Conservation (phyloP, 2,888 invertebrate species). For the Dicycla oo region DNA sequence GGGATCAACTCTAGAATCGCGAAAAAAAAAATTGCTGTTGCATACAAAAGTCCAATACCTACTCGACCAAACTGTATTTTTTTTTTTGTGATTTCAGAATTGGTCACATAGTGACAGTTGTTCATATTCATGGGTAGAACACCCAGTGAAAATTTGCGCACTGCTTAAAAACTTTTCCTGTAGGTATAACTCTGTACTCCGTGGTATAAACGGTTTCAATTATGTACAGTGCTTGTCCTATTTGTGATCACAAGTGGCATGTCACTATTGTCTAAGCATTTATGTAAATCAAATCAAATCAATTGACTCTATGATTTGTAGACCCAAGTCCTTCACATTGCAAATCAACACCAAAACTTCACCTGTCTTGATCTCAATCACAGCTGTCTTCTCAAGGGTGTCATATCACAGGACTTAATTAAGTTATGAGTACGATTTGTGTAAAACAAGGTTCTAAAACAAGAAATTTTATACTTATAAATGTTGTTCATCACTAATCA, state of each 20-base stretch:
- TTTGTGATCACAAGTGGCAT: neutral
- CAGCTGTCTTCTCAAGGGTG: neutral
- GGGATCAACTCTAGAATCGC: no score
- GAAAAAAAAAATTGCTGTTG: no score
- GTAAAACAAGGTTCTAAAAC: neutral
- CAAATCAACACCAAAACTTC: neutral
- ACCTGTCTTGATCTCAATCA: neutral
- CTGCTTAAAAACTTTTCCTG: no score
- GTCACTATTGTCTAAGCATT: neutral
- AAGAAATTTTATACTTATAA: neutral
- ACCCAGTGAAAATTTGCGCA: no score
- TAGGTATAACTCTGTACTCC: no score
- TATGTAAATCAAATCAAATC: constrained; percentile 7
- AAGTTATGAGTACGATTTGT: neutral
- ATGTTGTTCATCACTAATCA: neutral
- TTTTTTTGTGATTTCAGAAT: no score
- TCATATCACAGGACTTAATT: neutral
- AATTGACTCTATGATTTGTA: constrained; percentile 1
- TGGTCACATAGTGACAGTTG: no score
- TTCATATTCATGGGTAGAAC: no score
- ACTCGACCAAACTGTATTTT: no score
- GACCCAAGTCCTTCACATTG: neutral
- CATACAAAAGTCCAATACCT: no score
- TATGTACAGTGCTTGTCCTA: neutral
- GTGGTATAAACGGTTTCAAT: neutral